phyloP scores from a whole-genome alignment of 2,797 vertebrate species.

The Erethizon dorsatum region DNA sequence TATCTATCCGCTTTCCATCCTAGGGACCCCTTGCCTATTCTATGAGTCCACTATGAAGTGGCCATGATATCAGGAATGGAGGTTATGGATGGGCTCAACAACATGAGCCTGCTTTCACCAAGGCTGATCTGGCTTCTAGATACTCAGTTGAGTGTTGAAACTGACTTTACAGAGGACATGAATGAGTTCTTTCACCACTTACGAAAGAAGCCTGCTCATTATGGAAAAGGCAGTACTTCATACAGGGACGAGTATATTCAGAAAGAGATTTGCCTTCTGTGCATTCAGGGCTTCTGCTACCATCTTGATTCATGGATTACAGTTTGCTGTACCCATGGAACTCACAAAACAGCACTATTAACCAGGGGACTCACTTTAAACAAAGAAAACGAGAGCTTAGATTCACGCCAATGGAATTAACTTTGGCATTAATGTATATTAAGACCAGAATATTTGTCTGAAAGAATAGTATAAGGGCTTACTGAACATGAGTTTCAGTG shows the following conservation, averaged over 20 bases:
- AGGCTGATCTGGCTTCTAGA: background rate
- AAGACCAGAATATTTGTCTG: background rate
- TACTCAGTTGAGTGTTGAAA: background rate
- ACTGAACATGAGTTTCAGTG: background rate
- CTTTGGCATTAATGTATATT: slow-evolving; percentile 44
- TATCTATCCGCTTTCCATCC: background rate
- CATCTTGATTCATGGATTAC: background rate
- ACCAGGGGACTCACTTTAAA: background rate
- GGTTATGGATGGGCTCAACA: background rate
- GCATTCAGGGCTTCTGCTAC: background rate
- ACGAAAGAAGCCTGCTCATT: background rate
- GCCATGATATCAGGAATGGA: background rate
- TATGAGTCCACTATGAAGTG: background rate
- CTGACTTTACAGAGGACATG: background rate
- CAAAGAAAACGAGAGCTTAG: background rate
- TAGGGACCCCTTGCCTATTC: background rate
- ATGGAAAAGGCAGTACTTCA: background rate
- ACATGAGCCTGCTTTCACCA: background rate
- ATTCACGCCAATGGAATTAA: background rate
- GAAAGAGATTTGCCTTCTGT: background rate
- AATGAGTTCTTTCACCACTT: background rate
- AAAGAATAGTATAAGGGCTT: background rate
- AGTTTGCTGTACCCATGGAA: background rate
- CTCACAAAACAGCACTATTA: background rate
- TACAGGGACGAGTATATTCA: background rate